phyloP scores from a whole-genome alignment of 2,797 vertebrate genomes.

The Echeneis naucrates region DNA sequence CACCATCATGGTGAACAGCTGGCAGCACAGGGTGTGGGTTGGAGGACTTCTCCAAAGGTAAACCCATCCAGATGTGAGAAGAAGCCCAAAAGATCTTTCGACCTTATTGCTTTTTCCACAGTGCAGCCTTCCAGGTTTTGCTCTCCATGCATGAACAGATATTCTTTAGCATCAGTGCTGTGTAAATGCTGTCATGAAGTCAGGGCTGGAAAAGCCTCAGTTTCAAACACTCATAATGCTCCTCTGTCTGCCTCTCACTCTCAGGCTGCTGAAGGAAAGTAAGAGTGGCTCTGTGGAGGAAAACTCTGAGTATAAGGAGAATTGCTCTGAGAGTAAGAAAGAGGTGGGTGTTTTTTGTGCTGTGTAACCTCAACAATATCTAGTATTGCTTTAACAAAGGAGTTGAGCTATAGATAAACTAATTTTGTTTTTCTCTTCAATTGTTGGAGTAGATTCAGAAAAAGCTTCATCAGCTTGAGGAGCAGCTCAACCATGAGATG shows the following conservation, averaged over 20 bases:
- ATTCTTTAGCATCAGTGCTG: no score
- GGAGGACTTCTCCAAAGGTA: slow-evolving; percentile 33
- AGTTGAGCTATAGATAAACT: not conserved
- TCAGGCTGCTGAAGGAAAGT: slow-evolving; percentile 76
- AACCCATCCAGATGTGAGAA: slow-evolving; percentile 41
- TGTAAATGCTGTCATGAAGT: slow-evolving; percentile 4
- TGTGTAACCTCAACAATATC: not conserved
- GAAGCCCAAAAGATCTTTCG: slow-evolving; percentile 3
- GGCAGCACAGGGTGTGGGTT: slow-evolving; percentile 33
- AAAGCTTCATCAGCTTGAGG: slow-evolving; percentile 89
- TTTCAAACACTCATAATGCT: slow-evolving; percentile 12
- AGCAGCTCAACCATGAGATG: slow-evolving; percentile 90
- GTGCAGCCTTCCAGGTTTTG: not conserved
- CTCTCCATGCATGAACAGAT: slow-evolving; percentile 7
- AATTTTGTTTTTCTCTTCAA: not conserved
- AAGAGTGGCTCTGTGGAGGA: slow-evolving; percentile 58
- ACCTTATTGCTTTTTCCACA: slow-evolving; percentile 27
- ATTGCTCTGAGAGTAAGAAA: slow-evolving; percentile 58
- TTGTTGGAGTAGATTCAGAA: slow-evolving; percentile 88
- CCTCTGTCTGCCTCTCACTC: slow-evolving; percentile 8
- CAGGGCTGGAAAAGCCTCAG: not conserved
- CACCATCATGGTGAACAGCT: slow-evolving; percentile 26
- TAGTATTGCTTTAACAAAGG: no score
- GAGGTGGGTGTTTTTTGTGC: slow-evolving; percentile 67
- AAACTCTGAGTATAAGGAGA: slow-evolving; percentile 64